Percentiles rank a stretch among this genome's conserved stretches.
Evolutionary conservation across 2,113 vertebrate genomes (phyloP).

Genomic region (Larimichthys polyactis): DNA sequence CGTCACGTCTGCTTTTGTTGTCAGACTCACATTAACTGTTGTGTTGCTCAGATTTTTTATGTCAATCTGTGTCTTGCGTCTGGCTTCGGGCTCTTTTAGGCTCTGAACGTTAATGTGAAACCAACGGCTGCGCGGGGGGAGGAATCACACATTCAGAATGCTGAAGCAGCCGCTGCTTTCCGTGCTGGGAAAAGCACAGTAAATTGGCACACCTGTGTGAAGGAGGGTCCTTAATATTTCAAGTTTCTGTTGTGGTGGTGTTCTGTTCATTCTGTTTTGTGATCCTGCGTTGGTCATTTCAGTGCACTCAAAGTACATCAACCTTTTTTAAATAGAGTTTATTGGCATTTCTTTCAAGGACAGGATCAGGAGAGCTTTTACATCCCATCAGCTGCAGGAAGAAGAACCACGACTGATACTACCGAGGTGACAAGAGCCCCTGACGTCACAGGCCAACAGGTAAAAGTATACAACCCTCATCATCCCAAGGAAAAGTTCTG

Average conservation of each 20-base stretch:
- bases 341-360: background rate
- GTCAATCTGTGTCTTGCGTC: background rate
- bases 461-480: background rate
- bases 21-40: background rate
- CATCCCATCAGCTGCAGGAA: background rate
- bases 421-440: background rate
- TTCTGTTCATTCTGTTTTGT: background rate
- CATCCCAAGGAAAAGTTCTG: background rate
- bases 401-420: background rate
- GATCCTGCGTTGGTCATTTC: background rate
- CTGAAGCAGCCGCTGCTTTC: background rate
- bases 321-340: background rate
- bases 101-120: too few species aligned
- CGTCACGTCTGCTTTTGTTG: constrained; percentile 1
- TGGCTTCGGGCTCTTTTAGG: background rate
- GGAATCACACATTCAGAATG: background rate
- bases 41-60: background rate
- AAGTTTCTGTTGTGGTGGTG: background rate
- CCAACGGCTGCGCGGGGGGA: too few species aligned
- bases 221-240: too few species aligned
- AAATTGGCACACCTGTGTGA: background rate
- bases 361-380: background rate
- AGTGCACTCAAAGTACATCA: background rate
- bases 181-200: background rate
- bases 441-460: background rate